These are phyloP conservation scores for Dicrostonyx torquatus DNA, from an alignment of 2,797 vertebrate species.

Conservation along the genomic window DNA sequence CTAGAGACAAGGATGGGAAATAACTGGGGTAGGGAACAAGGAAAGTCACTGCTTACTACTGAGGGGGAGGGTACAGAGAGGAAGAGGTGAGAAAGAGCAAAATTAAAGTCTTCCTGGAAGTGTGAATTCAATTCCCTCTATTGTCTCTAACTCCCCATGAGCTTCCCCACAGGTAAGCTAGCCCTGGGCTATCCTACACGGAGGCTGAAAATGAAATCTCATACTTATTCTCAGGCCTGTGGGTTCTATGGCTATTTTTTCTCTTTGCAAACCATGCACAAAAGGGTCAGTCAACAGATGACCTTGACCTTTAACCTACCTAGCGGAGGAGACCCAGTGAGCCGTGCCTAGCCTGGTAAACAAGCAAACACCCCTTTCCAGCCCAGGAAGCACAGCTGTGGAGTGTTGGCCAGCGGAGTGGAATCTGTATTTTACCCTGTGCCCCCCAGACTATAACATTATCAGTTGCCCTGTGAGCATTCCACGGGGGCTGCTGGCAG, in stretches of 20 bases:
- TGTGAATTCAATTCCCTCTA: background rate
- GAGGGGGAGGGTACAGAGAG: background rate
- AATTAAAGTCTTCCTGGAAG: background rate
- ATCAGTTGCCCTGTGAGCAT: background rate
- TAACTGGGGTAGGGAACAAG: background rate
- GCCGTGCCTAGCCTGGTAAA: constrained; percentile 32
- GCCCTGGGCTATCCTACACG: background rate
- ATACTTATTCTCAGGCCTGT: background rate
- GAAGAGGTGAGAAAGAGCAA: background rate
- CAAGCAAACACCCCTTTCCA: constrained; percentile 54
- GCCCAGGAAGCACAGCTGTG: background rate
- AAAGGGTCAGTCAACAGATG: background rate
- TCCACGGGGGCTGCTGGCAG: background rate
- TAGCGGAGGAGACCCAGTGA: background rate
- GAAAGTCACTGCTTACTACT: background rate
- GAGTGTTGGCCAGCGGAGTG: background rate
- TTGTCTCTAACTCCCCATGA: background rate
- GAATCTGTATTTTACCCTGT: background rate
- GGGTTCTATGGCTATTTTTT: background rate
- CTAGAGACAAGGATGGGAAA: background rate
- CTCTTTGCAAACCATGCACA: background rate
- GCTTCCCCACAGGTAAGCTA: rapidly evolving
- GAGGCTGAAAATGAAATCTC: background rate
- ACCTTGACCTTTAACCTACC: constrained; percentile 23
- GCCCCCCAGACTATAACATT: background rate